Evolutionary conservation across 2,113 vertebrate genomes (phyloP).

Genomic region (Notarius lentiginosus): DNA sequence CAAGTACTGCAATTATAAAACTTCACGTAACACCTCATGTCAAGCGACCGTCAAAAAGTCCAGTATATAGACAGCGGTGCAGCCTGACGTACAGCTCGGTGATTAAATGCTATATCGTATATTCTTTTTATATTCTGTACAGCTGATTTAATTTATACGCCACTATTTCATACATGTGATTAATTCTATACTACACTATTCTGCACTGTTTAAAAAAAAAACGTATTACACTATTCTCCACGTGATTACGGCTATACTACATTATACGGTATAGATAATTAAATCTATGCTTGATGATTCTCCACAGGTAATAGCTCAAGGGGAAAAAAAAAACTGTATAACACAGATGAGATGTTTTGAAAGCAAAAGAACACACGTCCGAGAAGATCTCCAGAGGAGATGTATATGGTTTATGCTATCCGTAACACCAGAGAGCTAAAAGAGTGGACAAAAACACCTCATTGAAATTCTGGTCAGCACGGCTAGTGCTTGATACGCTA

Average conservation of each 20-base stretch:
- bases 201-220: neutral
- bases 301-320: neutral
- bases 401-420: neutral
- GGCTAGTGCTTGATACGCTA: constrained; percentile 53
- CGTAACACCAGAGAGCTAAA: constrained; percentile 19
- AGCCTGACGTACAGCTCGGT: neutral
- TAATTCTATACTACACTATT: neutral
- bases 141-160: neutral
- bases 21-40: neutral
- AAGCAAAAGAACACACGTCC: neutral
- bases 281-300: neutral
- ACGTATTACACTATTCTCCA: neutral
- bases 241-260: neutral
- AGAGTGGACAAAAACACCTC: constrained; percentile 33
- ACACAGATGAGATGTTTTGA: neutral
- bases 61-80: neutral
- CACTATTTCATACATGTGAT: neutral
- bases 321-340: neutral
- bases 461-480: constrained; percentile 56
- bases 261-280: neutral
- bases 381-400: neutral
- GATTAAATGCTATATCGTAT: neutral
- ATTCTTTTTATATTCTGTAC: neutral
- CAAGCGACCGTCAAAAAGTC: neutral
- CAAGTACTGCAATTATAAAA: neutral